Evolutionary conservation across 2,797 vertebrate genomes (phyloP), one percentile per base, ranked within the genome.

Genomic region (Vultur gryphus): DNA sequence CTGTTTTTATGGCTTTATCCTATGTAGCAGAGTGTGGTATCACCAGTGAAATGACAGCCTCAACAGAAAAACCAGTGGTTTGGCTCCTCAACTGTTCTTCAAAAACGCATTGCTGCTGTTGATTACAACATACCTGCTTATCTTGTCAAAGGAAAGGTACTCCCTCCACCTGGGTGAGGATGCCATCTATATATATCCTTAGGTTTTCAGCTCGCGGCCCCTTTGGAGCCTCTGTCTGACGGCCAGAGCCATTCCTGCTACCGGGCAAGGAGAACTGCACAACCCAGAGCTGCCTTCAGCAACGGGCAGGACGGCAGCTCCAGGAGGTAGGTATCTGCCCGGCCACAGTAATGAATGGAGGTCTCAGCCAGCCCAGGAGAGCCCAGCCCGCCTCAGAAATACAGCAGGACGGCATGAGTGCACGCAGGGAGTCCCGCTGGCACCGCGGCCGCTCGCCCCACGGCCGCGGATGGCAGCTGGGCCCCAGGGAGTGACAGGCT

Each of bases 401-500:
- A 28, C 37, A 15, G 94, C 84, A 54, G 92, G 89, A 65, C 21
- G 6, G 41, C 3, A 26, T 48, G 69, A 90, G 62, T 1, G 65
- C 8, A 54, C 11, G 33, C 39, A 2, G 94, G 90, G 93, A 94
- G 89, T 41, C 95, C 95, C 11, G 7, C 65, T 87, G 95, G 94
- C 96, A 94, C 58, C 58, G 26, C 6, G 24, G 84, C 65, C 29
- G 13, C 86, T 82, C 48, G 11, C 82, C 89, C 79, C 87, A 41
- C 11, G 46, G 90, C 94, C 7, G 7, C 87, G 20, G 94, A 61
- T 59, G 94, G 94, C 95, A 96, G 93, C 93, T 95, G 97, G 84
- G 90, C 86, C 90, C 87, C 26, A 11, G 41, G 84, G 84, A 96
- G 81, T 97, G 97, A 95, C 96, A 97, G 90, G 94, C 79, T 95